Evolutionary conservation across 2,888 invertebrate genomes (phyloP), one percentile per base, ranked within the genome.

Genomic region (Monochamus alternatus): DNA sequence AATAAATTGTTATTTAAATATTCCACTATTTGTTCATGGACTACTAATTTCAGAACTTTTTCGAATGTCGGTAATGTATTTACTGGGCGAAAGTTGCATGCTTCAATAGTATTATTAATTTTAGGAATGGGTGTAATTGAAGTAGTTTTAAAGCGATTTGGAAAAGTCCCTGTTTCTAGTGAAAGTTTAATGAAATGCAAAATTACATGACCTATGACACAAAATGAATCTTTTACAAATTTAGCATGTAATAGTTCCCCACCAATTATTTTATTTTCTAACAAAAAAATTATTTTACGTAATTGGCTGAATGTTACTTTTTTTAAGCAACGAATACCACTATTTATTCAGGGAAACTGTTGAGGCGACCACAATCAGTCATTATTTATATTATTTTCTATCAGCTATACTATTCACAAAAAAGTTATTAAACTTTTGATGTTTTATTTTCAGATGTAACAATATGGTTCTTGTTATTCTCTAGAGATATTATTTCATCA

Each of bases 1-100:
- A 52, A 52, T 9, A 52, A 52, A 52, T 52, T 52, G 52, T 52
- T 14, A 52, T 52, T 52, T 3, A 52, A 52, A 52, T 52, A 52
- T 52, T 52, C 52, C 12, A 52, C 10, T 52, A 12, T 52, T 52
- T 52, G 52, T 8, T 52, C 52, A 52, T 52, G 2, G 4, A 52
- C 52, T 9, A 9, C 3, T 52, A 52, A 52, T 52, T 52, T 3
- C 8, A 52, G 14, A 52, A 52, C 52, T 52, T 52, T 52, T 52
- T 52, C 52, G 4, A 52, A 8, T 52, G 14, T 52, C 10, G 52
- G 52, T 52, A 52, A 14, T 14, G 52, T 52, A 52, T 52, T 52
- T 7, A 52, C 9, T 52, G 52, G 52, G 3, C 52, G 52, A 52
- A 52, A 52, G 10, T 52, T 52, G 14, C 52, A 52, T 52, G 52